Base-by-base conservation (phyloP, 2,113 vertebrate genomes). In the Parotia lawesii region DNA sequence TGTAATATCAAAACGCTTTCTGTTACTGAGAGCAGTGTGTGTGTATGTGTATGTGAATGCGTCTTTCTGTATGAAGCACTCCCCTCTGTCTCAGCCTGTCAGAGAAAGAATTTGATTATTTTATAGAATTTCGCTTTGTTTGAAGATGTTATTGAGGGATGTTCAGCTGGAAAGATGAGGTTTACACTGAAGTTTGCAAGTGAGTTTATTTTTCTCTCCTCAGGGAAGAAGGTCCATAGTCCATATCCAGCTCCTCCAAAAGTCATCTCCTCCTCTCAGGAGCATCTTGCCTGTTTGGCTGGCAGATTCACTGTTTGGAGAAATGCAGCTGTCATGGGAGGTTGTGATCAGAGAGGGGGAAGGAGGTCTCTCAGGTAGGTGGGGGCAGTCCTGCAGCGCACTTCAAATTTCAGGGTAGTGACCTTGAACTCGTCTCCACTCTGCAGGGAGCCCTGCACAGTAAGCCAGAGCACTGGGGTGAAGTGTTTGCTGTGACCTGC, bases 121-220 rank as follows among this genome's bases (percentile, higher is more conserved):
- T 76, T 85, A 51, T 60, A 91, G 89, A 76, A 79, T 95, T 89
- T 85, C 8, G 1, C 33, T 83, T 87, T 90, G 42, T 89, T 94
- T 94, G 85, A 93, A 71, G 60, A 60, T 93, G 87, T 93, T 95
- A 79, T 45, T 90, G 91, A 93, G 51, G 33, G 38, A 47, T 64
- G 37, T 89, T 90, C 75, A 83, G 64, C 78, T 85, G 85, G 75
- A 74, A 94, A 60, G 50, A 89, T 62, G 40, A 84, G 71, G 24
- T 70, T 89, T 89, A 56, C 51, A 29, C 20, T 66, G 56, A 87
- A 85, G 75, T 95, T 95, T 91, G 22, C 61, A 57, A 81, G 73
- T 21, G 42, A 85, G 87, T 92, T 96, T 91, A 27, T 94, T 95
- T 85, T 95, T 85, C 25, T 91, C 64, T 84, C 92, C 69, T 94